Percentiles rank a stretch among this genome's conserved stretches.
Evolutionary conservation across 2,888 invertebrate species (phyloP).

Genomic region (Globia sparganii): DNA sequence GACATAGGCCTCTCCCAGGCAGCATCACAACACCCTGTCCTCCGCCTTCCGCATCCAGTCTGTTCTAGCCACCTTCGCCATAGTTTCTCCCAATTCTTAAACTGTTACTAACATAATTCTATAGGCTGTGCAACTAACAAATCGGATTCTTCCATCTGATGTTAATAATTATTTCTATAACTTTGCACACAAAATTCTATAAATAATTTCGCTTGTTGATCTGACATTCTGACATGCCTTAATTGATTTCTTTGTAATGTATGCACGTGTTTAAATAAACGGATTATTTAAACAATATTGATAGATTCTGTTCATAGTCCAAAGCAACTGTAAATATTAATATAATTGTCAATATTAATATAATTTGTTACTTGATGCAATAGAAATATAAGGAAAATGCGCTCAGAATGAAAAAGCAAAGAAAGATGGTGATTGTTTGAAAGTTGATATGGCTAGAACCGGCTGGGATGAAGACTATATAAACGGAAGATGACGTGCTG

Average conservation of each 20-base stretch:
- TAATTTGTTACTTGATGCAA: neutral
- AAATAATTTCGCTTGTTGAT: slow-evolving; percentile 20
- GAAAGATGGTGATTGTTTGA: neutral
- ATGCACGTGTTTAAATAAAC: slow-evolving; percentile 2
- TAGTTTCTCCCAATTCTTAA: neutral
- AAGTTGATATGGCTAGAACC: neutral
- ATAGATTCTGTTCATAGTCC: neutral
- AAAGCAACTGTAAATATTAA: neutral
- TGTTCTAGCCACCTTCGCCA: neutral
- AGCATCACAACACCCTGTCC: neutral
- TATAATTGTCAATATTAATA: neutral
- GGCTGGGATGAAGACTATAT: neutral
- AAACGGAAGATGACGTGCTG: neutral
- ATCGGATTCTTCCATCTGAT: neutral
- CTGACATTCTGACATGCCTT: neutral
- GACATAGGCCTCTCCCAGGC: neutral
- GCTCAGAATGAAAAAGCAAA: neutral
- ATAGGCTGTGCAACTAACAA: neutral
- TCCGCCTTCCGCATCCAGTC: neutral
- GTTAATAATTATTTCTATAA: neutral
- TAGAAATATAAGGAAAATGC: neutral
- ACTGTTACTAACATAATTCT: neutral
- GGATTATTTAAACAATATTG: neutral
- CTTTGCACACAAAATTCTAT: neutral
- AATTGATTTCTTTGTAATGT: slow-evolving; percentile 27